phyloP scores from a whole-genome alignment of 2,113 vertebrate species.

The Stercorarius parasiticus region DNA sequence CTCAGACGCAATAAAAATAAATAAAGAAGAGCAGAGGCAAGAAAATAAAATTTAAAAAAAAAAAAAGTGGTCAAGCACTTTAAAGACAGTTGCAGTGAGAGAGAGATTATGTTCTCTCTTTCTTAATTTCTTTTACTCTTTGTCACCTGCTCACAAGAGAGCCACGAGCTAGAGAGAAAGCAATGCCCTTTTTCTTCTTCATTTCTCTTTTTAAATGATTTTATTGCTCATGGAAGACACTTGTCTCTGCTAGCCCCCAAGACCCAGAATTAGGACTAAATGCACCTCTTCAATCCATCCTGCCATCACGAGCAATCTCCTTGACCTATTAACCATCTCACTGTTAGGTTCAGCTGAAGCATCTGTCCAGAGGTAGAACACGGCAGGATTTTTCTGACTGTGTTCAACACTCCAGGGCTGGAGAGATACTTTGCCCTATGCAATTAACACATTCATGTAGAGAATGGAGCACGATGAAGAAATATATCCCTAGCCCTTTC shows the following conservation, averaged over 20 bases:
- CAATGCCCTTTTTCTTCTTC: not conserved
- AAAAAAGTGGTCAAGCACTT: not conserved
- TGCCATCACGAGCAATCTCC: conserved; percentile 21
- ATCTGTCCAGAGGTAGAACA: not conserved
- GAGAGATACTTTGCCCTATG: not conserved
- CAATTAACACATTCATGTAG: not conserved
- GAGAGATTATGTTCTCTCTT: not conserved
- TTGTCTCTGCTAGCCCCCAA: not conserved
- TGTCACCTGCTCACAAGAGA: not conserved
- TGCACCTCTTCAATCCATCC: not conserved
- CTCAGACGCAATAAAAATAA: not conserved
- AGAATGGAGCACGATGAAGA: not conserved
- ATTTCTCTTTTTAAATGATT: not conserved
- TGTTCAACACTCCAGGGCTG: not conserved
- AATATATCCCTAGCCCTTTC: not conserved
- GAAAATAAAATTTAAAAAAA: not conserved
- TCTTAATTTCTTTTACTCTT: not conserved
- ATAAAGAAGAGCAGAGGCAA: not conserved
- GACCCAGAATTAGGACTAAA: not conserved
- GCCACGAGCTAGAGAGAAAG: not conserved
- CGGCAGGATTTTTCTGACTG: not conserved
- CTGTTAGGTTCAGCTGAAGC: not conserved
- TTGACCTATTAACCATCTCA: conserved; percentile 24
- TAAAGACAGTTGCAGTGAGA: not conserved
- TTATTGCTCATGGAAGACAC: not conserved